Percentiles rank a stretch among this genome's conserved stretches.
Conservation (phyloP, 2,888 invertebrate species). For the Dasysyrphus tricinctus region DNA sequence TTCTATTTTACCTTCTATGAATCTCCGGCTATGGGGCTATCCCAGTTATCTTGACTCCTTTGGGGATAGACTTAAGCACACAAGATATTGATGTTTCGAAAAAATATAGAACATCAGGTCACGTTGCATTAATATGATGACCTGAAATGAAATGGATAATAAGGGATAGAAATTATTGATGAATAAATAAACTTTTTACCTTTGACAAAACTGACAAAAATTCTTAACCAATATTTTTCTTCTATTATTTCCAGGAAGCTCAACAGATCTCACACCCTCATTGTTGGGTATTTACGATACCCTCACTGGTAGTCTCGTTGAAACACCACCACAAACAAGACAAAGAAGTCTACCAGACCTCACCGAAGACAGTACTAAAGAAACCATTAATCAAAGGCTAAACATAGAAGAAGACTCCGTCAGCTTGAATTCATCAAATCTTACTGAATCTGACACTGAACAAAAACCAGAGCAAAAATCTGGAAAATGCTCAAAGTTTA, state of each 20-base stretch:
- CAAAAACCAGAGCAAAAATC: not conserved
- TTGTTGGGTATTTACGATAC: constrained; percentile 94
- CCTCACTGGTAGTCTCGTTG: constrained; percentile 84
- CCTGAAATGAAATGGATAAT: not conserved
- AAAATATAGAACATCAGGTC: not conserved
- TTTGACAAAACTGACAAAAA: not conserved
- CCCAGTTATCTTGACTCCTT: not conserved
- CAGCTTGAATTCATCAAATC: constrained; percentile 51
- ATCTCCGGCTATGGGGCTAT: not conserved
- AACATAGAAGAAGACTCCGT: constrained; percentile 60
- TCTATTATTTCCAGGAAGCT: constrained; percentile 89
- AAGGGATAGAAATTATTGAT: not conserved
- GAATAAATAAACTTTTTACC: not conserved
- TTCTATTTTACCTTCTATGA: not conserved
- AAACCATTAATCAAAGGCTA: constrained; percentile 27
- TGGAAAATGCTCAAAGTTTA: constrained; percentile 73
- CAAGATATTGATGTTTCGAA: not conserved
- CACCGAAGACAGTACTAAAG: constrained; percentile 47
- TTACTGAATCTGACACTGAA: constrained; percentile 46
- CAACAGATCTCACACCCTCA: constrained; percentile 93
- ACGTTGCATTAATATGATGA: not conserved
- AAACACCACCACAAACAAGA: constrained; percentile 32
- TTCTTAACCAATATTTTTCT: not conserved
- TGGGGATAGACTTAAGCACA: not conserved
- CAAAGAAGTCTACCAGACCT: constrained; percentile 59